phyloP scores from a whole-genome alignment of 2,797 vertebrate genomes.

The Pristis pectinata region DNA sequence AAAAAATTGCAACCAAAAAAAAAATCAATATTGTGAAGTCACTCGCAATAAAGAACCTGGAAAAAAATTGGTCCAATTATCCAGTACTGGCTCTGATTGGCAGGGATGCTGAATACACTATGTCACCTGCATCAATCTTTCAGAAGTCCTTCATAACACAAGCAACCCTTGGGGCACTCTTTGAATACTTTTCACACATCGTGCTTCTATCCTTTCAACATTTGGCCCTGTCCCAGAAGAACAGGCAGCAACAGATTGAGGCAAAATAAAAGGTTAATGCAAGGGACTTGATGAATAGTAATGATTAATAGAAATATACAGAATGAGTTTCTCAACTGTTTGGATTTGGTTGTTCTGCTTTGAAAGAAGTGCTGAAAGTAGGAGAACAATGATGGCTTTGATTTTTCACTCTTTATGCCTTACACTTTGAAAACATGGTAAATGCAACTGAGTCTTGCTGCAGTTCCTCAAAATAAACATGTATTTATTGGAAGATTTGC shows the following conservation, averaged over 20 bases:
- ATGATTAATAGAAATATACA: conserved; percentile 13
- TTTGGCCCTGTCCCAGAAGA: conserved; percentile 47
- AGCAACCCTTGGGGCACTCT: conserved; percentile 48
- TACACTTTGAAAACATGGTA: not conserved
- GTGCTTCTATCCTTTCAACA: conserved; percentile 39
- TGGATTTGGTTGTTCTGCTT: not conserved
- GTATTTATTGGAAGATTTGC: not conserved
- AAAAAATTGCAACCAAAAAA: not conserved
- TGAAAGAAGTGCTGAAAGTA: not conserved
- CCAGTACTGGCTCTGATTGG: not conserved
- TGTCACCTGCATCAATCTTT: conserved; percentile 70
- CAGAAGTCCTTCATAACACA: conserved; percentile 56
- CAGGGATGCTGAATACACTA: conserved; percentile 34
- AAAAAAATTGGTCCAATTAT: not conserved
- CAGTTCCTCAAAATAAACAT: too few species aligned
- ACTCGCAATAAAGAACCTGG: not conserved
- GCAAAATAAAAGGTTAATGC: conserved; percentile 61
- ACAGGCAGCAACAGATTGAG: conserved; percentile 49
- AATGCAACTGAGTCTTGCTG: not conserved
- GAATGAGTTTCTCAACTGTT: not conserved
- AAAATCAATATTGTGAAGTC: not conserved
- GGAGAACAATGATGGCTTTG: conserved; percentile 5
- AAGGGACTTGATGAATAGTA: conserved; percentile 21
- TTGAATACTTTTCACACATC: conserved; percentile 43
- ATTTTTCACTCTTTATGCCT: not conserved